phyloP scores from a whole-genome alignment of 2,888 invertebrate species.

The Sinodicranocentrus sp. region DNA sequence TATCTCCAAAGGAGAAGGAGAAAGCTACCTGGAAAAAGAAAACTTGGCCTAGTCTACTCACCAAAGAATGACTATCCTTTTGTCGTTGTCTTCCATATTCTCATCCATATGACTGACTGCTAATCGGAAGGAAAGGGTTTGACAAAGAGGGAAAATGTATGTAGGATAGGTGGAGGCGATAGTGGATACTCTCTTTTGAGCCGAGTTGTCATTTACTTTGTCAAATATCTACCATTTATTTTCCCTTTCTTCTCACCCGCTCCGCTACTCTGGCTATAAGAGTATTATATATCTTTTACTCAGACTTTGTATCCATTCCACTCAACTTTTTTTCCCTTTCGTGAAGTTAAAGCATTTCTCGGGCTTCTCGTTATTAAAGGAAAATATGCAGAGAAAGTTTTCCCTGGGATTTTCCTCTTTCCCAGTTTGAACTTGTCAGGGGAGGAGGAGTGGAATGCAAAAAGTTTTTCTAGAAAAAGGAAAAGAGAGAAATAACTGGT shows the following conservation, averaged over 20 bases:
- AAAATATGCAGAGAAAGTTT: not conserved
- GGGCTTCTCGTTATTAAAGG: slow-evolving; percentile 14
- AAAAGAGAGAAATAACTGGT: slow-evolving; percentile 38
- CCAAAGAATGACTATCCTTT: not conserved
- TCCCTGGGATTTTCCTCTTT: slow-evolving; percentile 9
- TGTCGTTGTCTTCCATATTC: not conserved
- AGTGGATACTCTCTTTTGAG: slow-evolving; percentile 45
- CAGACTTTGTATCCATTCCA: not conserved
- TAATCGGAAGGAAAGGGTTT: slow-evolving; percentile 14
- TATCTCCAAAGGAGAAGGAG: slow-evolving; percentile 1
- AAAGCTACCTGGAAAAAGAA: not conserved
- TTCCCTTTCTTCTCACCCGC: slow-evolving; percentile 5
- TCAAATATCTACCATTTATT: slow-evolving; percentile 57
- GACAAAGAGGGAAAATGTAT: slow-evolving; percentile 18
- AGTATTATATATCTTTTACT: not conserved
- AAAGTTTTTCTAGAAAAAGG: slow-evolving; percentile 22
- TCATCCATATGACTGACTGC: slow-evolving; percentile 19
- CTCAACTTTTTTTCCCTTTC: not conserved
- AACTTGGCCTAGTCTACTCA: not conserved
- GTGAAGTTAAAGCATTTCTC: slow-evolving; percentile 16
- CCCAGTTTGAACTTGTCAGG: slow-evolving; percentile 37
- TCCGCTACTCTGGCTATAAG: not conserved
- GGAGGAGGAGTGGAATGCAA: slow-evolving; percentile 37
- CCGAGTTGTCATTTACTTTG: slow-evolving; percentile 61
- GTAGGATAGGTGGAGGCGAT: slow-evolving; percentile 24